Percentiles rank a stretch among this genome's conserved stretches.
These are phyloP conservation scores for Champsocephalus esox DNA, from an alignment of 2,797 vertebrate genomes.

Conservation along the genomic window DNA sequence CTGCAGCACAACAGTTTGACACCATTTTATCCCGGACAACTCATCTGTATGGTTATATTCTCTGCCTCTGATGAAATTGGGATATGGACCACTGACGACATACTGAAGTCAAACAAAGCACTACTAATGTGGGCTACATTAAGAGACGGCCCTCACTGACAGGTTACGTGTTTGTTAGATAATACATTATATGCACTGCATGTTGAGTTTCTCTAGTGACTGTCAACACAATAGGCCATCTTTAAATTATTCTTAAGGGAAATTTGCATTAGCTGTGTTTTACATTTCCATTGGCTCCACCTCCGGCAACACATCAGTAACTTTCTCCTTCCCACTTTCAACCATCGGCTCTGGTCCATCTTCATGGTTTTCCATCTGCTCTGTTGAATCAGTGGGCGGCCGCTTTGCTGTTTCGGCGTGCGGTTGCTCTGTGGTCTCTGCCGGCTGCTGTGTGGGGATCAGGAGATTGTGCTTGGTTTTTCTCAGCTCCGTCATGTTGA, in stretches of 20 bases:
- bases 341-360: slow-evolving; percentile 53
- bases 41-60: slow-evolving; percentile 15
- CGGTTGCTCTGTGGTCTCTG: not conserved
- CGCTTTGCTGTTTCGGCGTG: not conserved
- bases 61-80: slow-evolving; percentile 29
- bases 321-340: slow-evolving; percentile 41
- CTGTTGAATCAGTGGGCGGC: not conserved
- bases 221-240: slow-evolving; percentile 51
- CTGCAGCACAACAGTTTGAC: slow-evolving; percentile 27
- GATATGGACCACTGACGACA: slow-evolving; percentile 33
- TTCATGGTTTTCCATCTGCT: slow-evolving; percentile 32
- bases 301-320: not conserved
- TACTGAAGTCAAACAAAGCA: slow-evolving; percentile 48
- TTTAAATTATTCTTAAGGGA: slow-evolving; percentile 15
- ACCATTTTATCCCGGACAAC: slow-evolving; percentile 24
- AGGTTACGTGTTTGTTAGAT: slow-evolving; percentile 29
- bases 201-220: slow-evolving; percentile 29
- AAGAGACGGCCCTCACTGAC: slow-evolving; percentile 36
- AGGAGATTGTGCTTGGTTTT: slow-evolving; percentile 88
- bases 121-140: slow-evolving; percentile 47
- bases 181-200: slow-evolving; percentile 33
- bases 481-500: slow-evolving; percentile 92
- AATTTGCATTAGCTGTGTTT: slow-evolving; percentile 12
- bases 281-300: slow-evolving; percentile 49
- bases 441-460: slow-evolving; percentile 67